Evolutionary conservation across 2,888 invertebrate genomes (phyloP).

Genomic region (Pristionchus exspectatus): DNA sequence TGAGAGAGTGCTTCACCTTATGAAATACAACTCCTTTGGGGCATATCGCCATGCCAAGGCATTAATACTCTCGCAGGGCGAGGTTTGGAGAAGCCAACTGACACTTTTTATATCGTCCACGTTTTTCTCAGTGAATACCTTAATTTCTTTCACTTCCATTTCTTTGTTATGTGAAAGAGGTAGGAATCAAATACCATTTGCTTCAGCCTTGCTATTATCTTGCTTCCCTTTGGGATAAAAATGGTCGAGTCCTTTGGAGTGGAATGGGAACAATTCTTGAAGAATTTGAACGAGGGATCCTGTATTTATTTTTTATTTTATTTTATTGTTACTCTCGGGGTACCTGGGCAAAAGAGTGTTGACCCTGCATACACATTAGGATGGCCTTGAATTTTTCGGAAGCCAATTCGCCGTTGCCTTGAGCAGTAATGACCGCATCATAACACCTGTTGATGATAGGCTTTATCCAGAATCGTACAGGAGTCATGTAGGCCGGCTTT

Average conservation of each 20-base stretch:
- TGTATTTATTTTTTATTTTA: neutral
- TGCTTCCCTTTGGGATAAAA: neutral
- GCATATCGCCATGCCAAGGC: neutral
- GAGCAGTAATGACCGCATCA: neutral
- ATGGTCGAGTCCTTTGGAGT: neutral
- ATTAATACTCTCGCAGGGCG: neutral
- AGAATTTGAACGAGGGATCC: neutral
- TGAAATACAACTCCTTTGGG: neutral
- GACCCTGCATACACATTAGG: neutral
- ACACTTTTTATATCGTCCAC: slow-evolving; percentile 20
- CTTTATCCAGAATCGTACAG: neutral
- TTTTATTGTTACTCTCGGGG: neutral
- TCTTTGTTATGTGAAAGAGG: too few species aligned
- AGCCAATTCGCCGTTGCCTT: slow-evolving; percentile 15
- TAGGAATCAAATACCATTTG: neutral
- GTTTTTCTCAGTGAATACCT: neutral
- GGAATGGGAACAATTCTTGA: neutral
- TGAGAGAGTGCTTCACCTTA: neutral
- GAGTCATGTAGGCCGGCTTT: neutral
- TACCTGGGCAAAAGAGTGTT: neutral
- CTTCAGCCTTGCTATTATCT: neutral
- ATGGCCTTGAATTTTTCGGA: neutral
- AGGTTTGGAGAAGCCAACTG: neutral
- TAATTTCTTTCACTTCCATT: neutral
- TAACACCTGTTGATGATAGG: slow-evolving; percentile 27